Percentiles rank a stretch among this genome's conserved stretches.
phyloP scores from a whole-genome alignment of 2,113 vertebrate species.

The Urocolius indicus region DNA sequence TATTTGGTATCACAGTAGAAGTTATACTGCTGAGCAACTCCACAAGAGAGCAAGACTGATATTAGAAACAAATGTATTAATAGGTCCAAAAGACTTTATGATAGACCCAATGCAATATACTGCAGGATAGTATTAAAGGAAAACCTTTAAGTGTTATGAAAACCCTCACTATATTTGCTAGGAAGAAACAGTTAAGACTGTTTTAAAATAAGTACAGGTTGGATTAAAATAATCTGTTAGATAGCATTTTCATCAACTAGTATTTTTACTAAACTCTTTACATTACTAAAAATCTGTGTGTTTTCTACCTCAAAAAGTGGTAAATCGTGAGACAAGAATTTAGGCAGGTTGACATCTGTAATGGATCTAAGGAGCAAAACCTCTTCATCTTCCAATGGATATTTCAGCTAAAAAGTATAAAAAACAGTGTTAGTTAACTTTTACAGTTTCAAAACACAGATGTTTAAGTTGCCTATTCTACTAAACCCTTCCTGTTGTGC shows the following conservation, averaged over 20 bases:
- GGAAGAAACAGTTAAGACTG: not conserved
- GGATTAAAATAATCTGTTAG: not conserved
- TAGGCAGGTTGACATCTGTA: conserved; percentile 91
- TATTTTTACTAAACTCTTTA: not conserved
- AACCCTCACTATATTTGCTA: not conserved
- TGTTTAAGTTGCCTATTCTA: not conserved
- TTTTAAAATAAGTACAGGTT: not conserved
- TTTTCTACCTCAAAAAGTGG: conserved; percentile 89
- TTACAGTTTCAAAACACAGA: not conserved
- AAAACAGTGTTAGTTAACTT: not conserved
- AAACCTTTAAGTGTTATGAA: not conserved
- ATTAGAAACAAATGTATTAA: too few relatives aligned
- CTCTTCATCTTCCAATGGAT: conserved; percentile 90
- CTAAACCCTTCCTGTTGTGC: not conserved
- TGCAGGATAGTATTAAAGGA: too few relatives aligned
- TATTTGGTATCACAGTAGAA: too few relatives aligned
- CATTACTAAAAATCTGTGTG: not conserved
- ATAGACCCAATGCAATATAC: too few relatives aligned
- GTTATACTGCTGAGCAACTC: too few relatives aligned
- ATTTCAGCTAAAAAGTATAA: conserved; percentile 79
- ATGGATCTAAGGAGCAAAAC: conserved; percentile 90
- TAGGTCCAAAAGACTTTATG: too few relatives aligned
- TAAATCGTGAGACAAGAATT: conserved; percentile 91
- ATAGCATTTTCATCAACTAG: not conserved
- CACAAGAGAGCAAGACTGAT: too few relatives aligned